Percentiles rank a stretch among this genome's conserved stretches.
Conservation (phyloP, 1,140 invertebrate genomes). For the Sycophaga agraensis region DNA sequence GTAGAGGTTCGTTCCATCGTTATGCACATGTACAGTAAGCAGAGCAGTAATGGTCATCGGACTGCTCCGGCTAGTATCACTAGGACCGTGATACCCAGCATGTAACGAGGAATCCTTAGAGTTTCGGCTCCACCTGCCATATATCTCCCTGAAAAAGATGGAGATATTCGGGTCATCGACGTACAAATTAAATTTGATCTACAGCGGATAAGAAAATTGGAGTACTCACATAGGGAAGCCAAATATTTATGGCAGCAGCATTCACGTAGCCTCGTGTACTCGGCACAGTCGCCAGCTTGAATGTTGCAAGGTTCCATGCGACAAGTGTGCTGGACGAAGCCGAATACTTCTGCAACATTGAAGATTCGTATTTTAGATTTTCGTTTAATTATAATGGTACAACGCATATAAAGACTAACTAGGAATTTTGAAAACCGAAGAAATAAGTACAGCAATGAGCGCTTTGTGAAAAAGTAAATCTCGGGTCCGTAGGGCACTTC, state of each 20-base stretch:
- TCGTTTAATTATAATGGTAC: no score
- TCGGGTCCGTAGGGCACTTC: no score
- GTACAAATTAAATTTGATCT: no score
- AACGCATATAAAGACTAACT: no score
- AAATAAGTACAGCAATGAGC: no score
- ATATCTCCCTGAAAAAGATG: constrained; percentile 47
- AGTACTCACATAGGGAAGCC: constrained; percentile 61
- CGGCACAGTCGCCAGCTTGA: constrained; percentile 64
- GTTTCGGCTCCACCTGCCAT: constrained; percentile 38
- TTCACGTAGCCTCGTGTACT: constrained; percentile 64
- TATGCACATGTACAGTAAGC: not conserved
- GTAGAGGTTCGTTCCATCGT: not conserved
- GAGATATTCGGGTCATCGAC: no score
- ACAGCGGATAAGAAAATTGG: constrained; percentile 16
- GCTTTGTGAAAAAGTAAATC: no score
- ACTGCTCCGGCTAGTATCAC: not conserved
- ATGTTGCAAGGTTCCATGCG: constrained; percentile 64
- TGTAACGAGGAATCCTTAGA: not conserved
- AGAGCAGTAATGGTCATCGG: not conserved
- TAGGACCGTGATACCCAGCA: not conserved
- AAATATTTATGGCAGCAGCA: constrained; percentile 69
- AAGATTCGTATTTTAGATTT: no score
- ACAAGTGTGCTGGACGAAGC: constrained; percentile 70
- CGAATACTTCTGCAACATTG: constrained; percentile 60
- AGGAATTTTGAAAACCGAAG: no score